Percentiles rank a stretch among this genome's conserved stretches.
Conservation (phyloP, 2,888 invertebrate genomes). For the Meghimatium bilineatum region DNA sequence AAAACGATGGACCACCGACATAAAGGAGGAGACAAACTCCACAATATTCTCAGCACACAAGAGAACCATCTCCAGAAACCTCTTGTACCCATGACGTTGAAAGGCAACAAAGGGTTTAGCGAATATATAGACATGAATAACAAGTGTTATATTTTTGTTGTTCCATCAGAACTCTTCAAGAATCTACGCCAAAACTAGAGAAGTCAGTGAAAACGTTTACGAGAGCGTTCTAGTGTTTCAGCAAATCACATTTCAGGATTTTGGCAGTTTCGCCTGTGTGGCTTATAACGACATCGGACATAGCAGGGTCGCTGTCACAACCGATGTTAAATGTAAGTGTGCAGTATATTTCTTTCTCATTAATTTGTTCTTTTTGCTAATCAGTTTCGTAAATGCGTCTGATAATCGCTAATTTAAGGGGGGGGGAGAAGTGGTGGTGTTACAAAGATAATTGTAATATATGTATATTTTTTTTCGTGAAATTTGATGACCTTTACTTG, state of each 20-base stretch:
- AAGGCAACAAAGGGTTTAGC: too few relatives aligned
- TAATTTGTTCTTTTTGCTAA: not conserved
- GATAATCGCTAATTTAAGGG: too few relatives aligned
- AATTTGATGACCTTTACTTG: too few relatives aligned
- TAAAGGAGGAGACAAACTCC: too few relatives aligned
- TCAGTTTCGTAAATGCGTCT: not conserved
- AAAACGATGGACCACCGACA: too few relatives aligned
- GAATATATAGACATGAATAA: too few relatives aligned
- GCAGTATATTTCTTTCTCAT: not conserved
- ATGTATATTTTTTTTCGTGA: too few relatives aligned
- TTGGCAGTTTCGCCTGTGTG: conserved; percentile 21
- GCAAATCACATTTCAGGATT: conserved; percentile 12
- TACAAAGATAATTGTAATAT: too few relatives aligned
- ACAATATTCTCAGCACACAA: too few relatives aligned
- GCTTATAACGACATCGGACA: conserved; percentile 24
- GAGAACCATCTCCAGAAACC: too few relatives aligned
- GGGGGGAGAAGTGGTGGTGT: too few relatives aligned
- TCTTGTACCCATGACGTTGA: too few relatives aligned
- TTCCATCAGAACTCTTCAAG: not conserved
- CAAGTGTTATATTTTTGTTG: not conserved
- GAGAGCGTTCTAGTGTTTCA: conserved; percentile 16
- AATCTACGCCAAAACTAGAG: not conserved
- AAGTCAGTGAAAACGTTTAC: not conserved
- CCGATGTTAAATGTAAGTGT: conserved; percentile 16
- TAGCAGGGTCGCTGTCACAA: not conserved